Conservation (phyloP, 2,113 vertebrate genomes). For the Sapajus apella region DNA sequence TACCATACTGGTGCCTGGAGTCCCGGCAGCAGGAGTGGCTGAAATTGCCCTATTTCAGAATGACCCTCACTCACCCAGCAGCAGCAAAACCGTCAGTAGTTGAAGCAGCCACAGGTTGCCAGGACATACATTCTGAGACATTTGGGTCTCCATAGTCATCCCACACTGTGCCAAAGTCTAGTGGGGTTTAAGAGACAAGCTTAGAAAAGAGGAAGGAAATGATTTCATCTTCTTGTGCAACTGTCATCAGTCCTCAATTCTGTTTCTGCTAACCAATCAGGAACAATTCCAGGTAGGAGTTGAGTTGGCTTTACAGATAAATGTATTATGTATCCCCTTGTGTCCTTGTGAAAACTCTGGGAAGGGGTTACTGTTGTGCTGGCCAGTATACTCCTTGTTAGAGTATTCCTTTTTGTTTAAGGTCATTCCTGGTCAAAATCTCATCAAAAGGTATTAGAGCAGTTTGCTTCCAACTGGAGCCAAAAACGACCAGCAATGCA, state of each 20-base stretch:
- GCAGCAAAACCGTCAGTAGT: slow-evolving; percentile 5
- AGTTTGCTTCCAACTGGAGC: not conserved
- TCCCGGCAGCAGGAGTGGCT: not conserved
- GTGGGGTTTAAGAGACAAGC: not conserved
- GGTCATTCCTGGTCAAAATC: not conserved
- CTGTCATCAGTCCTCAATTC: not conserved
- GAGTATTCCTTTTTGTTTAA: not conserved
- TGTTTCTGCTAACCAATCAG: not conserved
- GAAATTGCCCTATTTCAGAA: not conserved
- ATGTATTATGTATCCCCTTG: rapidly evolving
- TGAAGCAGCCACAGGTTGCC: not conserved
- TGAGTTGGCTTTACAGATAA: not conserved
- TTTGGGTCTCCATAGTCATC: not conserved
- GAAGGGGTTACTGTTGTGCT: not conserved
- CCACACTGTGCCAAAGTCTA: not conserved
- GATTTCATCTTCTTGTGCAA: not conserved
- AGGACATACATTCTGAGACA: not conserved
- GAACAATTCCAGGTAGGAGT: not conserved
- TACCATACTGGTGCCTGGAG: not conserved
- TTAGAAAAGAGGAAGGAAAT: slow-evolving; percentile 59
- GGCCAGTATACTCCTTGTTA: too few relatives aligned
- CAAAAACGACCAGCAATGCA: not conserved
- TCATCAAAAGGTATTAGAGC: not conserved
- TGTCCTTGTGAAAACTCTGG: not conserved
- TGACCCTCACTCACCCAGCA: slow-evolving; percentile 37